Evolutionary conservation across 2,888 invertebrate species (phyloP).

Genomic region (Lycocerus yunnanus): DNA sequence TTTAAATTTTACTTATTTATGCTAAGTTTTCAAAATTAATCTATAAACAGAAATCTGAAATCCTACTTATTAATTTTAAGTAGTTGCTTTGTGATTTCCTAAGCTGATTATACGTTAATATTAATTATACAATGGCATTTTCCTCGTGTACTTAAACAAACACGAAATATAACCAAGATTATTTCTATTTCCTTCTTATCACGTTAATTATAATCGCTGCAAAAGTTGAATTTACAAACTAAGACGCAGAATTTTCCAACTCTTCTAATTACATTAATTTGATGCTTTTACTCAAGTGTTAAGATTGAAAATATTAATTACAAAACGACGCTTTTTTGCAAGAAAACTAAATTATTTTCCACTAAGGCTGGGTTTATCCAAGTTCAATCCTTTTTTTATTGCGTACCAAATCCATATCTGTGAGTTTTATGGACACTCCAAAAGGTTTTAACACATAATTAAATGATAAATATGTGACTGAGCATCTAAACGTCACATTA

Average conservation of each 20-base stretch:
- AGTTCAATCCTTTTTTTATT: not conserved
- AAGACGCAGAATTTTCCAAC: not conserved
- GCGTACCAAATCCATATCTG: not conserved
- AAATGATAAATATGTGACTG: not conserved
- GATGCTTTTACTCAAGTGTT: not conserved
- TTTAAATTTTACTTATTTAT: conserved; percentile 35
- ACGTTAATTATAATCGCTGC: conserved; percentile 1
- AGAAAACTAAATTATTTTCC: not conserved
- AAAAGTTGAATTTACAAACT: conserved; percentile 9
- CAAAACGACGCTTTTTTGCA: not conserved
- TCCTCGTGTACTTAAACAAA: conserved; percentile 16
- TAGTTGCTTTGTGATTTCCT: conserved; percentile 40
- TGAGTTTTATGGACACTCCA: not conserved
- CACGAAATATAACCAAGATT: conserved; percentile 14
- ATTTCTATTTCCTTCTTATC: conserved; percentile 11
- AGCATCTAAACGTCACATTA: not conserved
- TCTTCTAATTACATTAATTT: conserved; percentile 3
- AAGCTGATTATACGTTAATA: conserved; percentile 41
- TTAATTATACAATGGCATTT: conserved; percentile 35
- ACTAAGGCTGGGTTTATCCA: not conserved
- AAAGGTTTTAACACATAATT: not conserved
- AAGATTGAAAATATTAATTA: not conserved
- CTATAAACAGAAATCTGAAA: conserved; percentile 43
- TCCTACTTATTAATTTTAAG: conserved; percentile 42
- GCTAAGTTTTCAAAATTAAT: conserved; percentile 41